Evolutionary conservation across 2,113 vertebrate genomes (phyloP), one percentile per base, ranked within the genome.

Genomic region (Martes martes): DNA sequence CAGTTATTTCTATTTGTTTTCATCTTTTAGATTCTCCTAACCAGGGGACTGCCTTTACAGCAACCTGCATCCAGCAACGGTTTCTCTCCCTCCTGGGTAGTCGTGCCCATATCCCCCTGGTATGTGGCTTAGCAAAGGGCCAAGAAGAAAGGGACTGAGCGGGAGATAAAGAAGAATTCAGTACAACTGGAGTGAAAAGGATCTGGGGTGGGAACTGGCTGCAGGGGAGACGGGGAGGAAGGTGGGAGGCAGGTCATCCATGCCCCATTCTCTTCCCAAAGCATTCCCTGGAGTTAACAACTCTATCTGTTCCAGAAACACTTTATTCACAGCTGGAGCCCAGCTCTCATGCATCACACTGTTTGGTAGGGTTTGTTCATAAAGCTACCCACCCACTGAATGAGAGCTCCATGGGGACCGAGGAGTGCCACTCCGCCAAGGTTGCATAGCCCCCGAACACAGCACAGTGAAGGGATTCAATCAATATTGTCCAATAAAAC

Each of bases 181-280:
- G 39, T 52, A 59, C 45, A 14, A 28, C 16, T 52, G 16, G 31
- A 73, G 52, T 50, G n/a, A 71, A 61, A 55, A 8, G 5, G 11
- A 61, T 42, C 24, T 19, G 13, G n/a, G 28, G 7, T 15, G 24
- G 39, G 36, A 45, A 45, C 13, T 45, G 73, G 73, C 73, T 26
- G 73, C 73, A 45, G 24, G 73, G 73, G 39, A 28, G 31, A 50
- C 9, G 0, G 76, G 14, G 21, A 23, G 23, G 36, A 57, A 83
- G 31, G n/a, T 1, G 14, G 36, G 9, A 1, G 11, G 4, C 59
- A 7, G 23, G 7, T n/a, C 28, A 1, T 2, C 3, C 42, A 5
- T 2, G 3, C 39, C 24, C 31, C 18, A 4, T n/a, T 31, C 36
- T 87, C 55, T 67, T 52, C 63, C 88, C 33, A 11, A 8, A 6